Evolutionary conservation across 2,797 vertebrate genomes (phyloP).

Genomic region (Macropodus opercularis): DNA sequence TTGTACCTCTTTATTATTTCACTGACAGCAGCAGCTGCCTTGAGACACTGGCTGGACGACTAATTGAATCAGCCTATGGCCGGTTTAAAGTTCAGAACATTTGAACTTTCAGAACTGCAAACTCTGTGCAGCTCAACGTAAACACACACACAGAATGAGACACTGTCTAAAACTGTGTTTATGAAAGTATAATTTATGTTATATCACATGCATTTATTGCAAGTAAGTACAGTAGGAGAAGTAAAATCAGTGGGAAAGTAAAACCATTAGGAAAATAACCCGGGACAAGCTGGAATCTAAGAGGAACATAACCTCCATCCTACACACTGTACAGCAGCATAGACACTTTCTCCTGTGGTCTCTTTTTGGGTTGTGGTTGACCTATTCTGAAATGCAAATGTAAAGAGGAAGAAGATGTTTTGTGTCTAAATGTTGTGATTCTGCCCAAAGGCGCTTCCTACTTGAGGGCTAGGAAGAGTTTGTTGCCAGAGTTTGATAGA

Average conservation of each 20-base stretch:
- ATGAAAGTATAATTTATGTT: not conserved
- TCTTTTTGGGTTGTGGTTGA: not conserved
- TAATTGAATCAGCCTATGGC: not conserved
- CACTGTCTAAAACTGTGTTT: no score
- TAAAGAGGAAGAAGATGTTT: not conserved
- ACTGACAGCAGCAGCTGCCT: not conserved
- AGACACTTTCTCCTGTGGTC: not conserved
- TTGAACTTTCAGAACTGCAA: conserved; percentile 7
- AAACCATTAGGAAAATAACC: not conserved
- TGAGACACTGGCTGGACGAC: conserved; percentile 3
- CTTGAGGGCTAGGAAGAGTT: not conserved
- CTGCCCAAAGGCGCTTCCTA: not conserved
- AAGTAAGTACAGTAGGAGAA: no score
- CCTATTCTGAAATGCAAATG: not conserved
- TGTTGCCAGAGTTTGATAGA: not conserved
- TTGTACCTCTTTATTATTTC: not conserved
- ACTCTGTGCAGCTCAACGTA: conserved; percentile 6
- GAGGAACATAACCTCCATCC: not conserved
- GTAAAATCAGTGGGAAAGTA: not conserved
- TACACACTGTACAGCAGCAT: not conserved
- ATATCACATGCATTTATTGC: not conserved
- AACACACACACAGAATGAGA: not conserved
- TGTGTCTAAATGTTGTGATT: not conserved
- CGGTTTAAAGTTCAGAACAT: conserved; percentile 16
- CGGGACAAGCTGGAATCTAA: not conserved